Evolutionary conservation across 2,113 vertebrate genomes (phyloP).

Genomic region (Morphnarchus princeps): DNA sequence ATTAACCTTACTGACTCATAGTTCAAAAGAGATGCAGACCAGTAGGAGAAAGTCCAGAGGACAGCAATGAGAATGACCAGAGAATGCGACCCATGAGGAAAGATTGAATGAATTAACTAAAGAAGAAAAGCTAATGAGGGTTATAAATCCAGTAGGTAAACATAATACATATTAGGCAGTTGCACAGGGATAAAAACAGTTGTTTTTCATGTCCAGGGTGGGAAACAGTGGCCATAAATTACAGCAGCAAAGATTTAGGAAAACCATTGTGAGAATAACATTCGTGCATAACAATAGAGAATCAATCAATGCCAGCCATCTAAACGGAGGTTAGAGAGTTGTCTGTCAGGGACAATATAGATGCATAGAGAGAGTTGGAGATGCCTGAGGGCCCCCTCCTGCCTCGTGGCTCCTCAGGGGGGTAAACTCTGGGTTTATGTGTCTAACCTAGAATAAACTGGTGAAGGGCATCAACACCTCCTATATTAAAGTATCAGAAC

Average conservation of each 20-base stretch:
- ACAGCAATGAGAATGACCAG: neutral
- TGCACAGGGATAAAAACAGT: neutral
- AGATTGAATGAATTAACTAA: neutral
- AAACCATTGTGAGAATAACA: neutral
- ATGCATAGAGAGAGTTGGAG: neutral
- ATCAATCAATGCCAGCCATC: neutral
- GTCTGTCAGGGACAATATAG: neutral
- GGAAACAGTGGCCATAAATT: neutral
- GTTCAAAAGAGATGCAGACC: neutral
- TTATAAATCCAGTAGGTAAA: neutral
- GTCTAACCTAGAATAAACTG: neutral
- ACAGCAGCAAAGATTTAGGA: neutral
- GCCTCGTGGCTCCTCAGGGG: neutral
- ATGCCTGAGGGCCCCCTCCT: neutral
- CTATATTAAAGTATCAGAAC: neutral
- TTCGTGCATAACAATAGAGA: neutral
- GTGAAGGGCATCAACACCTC: neutral
- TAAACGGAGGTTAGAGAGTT: neutral
- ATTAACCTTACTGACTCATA: constrained; percentile 2
- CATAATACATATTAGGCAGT: neutral
- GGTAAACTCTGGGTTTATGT: neutral
- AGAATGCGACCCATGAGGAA: neutral
- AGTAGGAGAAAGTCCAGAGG: neutral
- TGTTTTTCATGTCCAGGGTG: neutral
- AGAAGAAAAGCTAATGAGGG: neutral